A percentile compares a stretch with the other conserved stretches of the same genome.
phyloP scores from a whole-genome alignment of 2,113 vertebrate species.

The Oncorhynchus mykiss region DNA sequence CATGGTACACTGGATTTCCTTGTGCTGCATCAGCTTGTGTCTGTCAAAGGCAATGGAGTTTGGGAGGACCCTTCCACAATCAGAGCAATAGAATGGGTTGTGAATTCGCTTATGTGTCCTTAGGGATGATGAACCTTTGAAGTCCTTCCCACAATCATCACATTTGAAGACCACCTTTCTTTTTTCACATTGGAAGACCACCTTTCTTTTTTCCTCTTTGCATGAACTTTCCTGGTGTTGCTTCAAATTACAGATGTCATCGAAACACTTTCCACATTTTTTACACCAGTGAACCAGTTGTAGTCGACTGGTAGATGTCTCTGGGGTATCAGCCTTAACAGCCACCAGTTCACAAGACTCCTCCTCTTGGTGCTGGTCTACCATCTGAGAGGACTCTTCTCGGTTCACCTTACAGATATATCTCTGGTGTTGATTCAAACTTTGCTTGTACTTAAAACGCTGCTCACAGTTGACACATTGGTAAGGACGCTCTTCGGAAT shows the following conservation, averaged over 20 bases:
- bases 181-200: conserved; percentile 46
- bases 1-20: conserved; percentile 67
- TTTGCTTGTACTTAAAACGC: conserved; percentile 69
- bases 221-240: conserved; percentile 64
- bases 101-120: conserved; percentile 70
- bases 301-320: background rate
- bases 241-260: conserved; percentile 30
- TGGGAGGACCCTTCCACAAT: conserved; percentile 68
- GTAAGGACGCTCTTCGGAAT: conserved; percentile 65
- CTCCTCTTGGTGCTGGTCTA: background rate
- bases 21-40: conserved; percentile 72
- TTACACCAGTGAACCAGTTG: too few species aligned
- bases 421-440: conserved; percentile 69
- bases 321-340: background rate
- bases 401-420: conserved; percentile 59
- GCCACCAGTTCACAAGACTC: background rate
- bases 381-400: background rate
- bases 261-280: too few species aligned
- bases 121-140: conserved; percentile 67
- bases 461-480: conserved; percentile 69
- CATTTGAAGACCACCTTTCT: conserved; percentile 61
- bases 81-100: conserved; percentile 69
- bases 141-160: conserved; percentile 61
- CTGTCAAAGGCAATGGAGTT: conserved; percentile 60
- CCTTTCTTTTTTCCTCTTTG: conserved; percentile 64